Base-by-base conservation (phyloP, 2,113 vertebrate genomes). In the Thunnus maccoyii region DNA sequence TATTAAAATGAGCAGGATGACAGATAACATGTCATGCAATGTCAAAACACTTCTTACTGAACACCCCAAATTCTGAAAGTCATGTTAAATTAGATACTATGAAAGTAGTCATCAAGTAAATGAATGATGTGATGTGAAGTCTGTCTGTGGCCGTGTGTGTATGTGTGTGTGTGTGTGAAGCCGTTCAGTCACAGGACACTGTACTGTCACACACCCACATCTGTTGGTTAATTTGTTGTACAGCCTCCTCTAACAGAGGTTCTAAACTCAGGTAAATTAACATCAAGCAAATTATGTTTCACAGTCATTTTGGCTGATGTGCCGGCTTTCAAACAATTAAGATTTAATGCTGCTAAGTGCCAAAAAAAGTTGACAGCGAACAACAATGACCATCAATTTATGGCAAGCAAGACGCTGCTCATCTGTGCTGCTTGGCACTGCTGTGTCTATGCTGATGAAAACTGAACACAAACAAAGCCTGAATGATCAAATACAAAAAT, bases 41-140 rank as follows among this genome's bases (percentile, higher is more conserved):
- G 89, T 84, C 85, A 84, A 79, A 85, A 84, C 78, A 77, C 51
- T 30, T 54, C 74, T 77, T 16, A 22, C 15, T 52, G 18, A 86
- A 84, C 58, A 70, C 4, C 72, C 48, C 56, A 44, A 36, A 77
- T 69, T 57, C 22, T 30, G 11, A 12, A 27, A 75, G 70, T 78
- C 70, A n/a, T 48, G 69, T 55, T 72, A 67, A 76, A 71, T 77
- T 63, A 74, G 15, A 63, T 16, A 47, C 30, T 30, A 10, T 13
- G 50, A 67, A 69, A 60, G 62, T n/a, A n/a, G n/a, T n/a, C n/a
- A n/a, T n/a, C n/a, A n/a, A 41, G 4, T 48, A 14, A 58, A 68
- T 60, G 72, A 70, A 16, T 3, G 63, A 50, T 27, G 4, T 5
- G 8, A 54, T 16, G 46, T 6, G 63, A 57, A 13, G 22, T 66